Conservation (phyloP, 2,888 invertebrate species). For the Ectobius pallidus region DNA sequence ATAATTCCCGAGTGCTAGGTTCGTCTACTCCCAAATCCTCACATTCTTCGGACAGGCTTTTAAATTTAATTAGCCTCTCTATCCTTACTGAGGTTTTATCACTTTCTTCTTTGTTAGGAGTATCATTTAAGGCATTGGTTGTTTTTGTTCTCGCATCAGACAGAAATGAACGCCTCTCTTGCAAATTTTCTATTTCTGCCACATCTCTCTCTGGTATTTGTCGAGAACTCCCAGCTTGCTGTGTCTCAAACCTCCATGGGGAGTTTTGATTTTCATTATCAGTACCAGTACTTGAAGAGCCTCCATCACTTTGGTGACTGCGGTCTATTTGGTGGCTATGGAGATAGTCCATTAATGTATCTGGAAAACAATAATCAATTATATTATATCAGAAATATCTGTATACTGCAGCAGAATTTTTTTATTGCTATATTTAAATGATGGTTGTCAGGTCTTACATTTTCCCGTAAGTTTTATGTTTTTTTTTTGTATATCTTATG, state of each 20-base stretch:
- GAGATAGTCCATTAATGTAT: too few relatives aligned
- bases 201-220: conserved; percentile 33
- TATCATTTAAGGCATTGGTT: background rate
- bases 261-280: conserved; percentile 30
- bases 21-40: conserved; percentile 80
- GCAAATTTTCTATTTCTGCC: conserved; percentile 8
- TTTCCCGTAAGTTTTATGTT: too few relatives aligned
- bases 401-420: too few relatives aligned
- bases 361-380: too few relatives aligned
- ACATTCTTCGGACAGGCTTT: conserved; percentile 78
- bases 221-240: too few relatives aligned
- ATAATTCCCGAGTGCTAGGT: conserved; percentile 78
- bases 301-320: too few relatives aligned
- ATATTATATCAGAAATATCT: too few relatives aligned
- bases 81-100: conserved; percentile 28
- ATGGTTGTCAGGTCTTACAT: too few relatives aligned
- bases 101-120: conserved; percentile 6
- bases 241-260: conserved; percentile 41
- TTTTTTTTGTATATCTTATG: too few relatives aligned
- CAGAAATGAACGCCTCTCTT: conserved; percentile 27
- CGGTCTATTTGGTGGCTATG: too few relatives aligned
- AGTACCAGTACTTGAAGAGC: too few relatives aligned
- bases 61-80: conserved; percentile 59
- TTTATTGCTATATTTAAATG: too few relatives aligned
- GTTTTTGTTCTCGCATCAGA: conserved; percentile 25